A percentile compares a stretch with the other conserved stretches of the same genome.
Evolutionary conservation across 2,797 vertebrate genomes (phyloP).

Genomic region (Muscicapa comitata): DNA sequence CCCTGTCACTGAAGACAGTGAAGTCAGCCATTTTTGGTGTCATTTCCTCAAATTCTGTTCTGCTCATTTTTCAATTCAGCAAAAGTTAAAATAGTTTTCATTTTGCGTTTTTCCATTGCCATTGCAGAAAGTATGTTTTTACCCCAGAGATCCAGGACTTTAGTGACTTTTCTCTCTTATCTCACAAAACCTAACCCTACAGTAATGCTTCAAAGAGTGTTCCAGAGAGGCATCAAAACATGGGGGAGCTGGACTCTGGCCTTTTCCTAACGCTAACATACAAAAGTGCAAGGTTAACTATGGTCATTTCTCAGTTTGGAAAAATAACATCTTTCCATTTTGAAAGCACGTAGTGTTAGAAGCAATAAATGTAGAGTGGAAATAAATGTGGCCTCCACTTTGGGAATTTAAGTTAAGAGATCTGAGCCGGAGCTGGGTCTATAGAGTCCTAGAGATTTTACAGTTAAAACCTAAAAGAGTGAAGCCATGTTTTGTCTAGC

Average conservation of each 20-base stretch:
- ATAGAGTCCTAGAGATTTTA: neutral
- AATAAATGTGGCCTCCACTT: neutral
- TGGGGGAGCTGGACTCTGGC: neutral
- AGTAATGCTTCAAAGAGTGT: neutral
- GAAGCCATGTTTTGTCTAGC: neutral
- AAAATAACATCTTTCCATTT: neutral
- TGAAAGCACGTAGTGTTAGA: neutral
- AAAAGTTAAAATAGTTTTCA: neutral
- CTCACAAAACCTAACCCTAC: neutral
- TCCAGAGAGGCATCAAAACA: neutral
- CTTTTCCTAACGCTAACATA: neutral
- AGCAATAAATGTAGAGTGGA: neutral
- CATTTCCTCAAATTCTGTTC: neutral
- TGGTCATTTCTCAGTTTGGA: neutral
- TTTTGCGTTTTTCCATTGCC: neutral
- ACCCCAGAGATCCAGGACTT: neutral
- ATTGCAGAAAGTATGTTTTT: neutral
- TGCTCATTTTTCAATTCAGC: neutral
- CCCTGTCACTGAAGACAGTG: neutral
- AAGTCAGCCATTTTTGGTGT: neutral
- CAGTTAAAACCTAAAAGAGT: neutral
- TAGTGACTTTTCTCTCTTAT: neutral
- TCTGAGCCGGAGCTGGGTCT: neutral
- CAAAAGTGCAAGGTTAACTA: neutral
- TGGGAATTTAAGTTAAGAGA: neutral